These are phyloP conservation scores for Pluvialis apricaria DNA, from an alignment of 2,113 vertebrate genomes.

Conservation along the genomic window DNA sequence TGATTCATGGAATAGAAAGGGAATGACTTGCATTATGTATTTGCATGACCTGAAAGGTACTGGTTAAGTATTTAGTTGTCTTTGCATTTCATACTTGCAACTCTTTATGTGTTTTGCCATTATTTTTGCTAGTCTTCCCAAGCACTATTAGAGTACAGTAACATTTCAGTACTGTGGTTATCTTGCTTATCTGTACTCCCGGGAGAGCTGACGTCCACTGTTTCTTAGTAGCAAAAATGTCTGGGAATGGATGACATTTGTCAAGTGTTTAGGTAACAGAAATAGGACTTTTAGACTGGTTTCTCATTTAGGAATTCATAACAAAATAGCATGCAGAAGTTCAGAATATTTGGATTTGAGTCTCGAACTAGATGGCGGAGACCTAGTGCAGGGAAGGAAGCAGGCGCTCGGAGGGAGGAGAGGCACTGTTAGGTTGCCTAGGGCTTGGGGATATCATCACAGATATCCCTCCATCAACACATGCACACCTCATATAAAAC, in stretches of 20 bases:
- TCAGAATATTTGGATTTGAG: not conserved
- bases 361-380: not conserved
- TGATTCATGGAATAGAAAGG: not conserved
- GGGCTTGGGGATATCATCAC: not conserved
- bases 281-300: not conserved
- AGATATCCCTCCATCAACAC: not conserved
- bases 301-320: not conserved
- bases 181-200: not conserved
- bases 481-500: not conserved
- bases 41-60: not conserved
- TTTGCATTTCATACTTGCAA: not conserved
- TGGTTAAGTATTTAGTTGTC: not conserved
- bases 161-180: not conserved
- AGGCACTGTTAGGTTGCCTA: not conserved
- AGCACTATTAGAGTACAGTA: not conserved
- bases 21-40: not conserved
- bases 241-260: not conserved
- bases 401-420: not conserved
- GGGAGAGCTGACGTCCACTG: not conserved
- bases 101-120: not conserved
- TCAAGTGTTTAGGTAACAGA: not conserved
- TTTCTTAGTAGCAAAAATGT: not conserved
- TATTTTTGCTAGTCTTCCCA: not conserved
- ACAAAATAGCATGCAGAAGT: not conserved
- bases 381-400: not conserved